Conservation (phyloP, 2,797 vertebrate species). For the Enteromius anoplus region DNA sequence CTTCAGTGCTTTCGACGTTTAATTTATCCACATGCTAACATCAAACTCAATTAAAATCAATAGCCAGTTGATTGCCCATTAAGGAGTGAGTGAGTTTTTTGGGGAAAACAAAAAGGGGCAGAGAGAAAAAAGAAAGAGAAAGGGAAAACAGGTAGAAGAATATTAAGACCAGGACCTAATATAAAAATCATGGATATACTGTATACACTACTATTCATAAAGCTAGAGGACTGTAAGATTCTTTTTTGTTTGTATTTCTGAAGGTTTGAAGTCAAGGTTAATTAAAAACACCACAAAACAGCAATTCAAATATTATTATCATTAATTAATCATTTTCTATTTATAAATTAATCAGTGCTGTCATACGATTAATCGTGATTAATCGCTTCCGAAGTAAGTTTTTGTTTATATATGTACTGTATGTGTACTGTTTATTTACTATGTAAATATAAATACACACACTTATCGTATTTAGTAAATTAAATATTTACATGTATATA, state of each 20-base stretch:
- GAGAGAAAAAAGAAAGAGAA: conserved; percentile 13
- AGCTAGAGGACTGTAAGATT: background rate
- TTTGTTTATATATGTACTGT: too few species aligned
- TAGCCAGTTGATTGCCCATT: conserved; percentile 52
- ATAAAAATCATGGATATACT: conserved; percentile 57
- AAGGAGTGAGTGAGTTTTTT: conserved; percentile 59
- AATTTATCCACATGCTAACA: background rate
- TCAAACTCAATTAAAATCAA: conserved; percentile 34
- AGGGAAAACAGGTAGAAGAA: conserved; percentile 48
- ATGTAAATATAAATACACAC: too few species aligned
- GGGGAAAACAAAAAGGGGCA: conserved; percentile 13
- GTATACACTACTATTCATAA: background rate
- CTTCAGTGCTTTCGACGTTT: background rate
- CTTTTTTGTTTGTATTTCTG: background rate
- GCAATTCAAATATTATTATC: background rate
- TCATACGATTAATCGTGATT: too few species aligned
- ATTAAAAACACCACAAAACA: background rate
- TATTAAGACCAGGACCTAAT: conserved; percentile 51
- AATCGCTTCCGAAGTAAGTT: too few species aligned
- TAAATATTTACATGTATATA: too few species aligned
- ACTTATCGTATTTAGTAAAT: too few species aligned
- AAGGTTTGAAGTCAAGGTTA: background rate
- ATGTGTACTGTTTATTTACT: too few species aligned
- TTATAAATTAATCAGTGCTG: too few species aligned
- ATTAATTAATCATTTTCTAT: background rate